These are phyloP conservation scores for Alfaro cultratus DNA, from an alignment of 2,797 vertebrate genomes.

Conservation along the genomic window DNA sequence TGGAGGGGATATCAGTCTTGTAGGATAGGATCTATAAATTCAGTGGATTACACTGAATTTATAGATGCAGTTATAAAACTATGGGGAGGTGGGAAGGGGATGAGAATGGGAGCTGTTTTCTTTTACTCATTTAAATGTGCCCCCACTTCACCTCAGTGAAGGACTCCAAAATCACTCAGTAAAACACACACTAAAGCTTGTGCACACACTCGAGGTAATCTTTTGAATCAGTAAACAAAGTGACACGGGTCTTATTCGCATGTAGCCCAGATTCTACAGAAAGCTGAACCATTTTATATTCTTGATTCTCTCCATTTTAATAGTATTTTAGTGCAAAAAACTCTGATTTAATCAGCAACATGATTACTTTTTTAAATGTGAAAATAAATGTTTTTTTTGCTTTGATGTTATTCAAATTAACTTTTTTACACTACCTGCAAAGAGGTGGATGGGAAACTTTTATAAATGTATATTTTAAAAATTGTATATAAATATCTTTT, in stretches of 20 bases:
- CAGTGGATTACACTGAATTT: slow-evolving; percentile 16
- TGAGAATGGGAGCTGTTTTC: slow-evolving; percentile 45
- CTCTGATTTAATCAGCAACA: not conserved
- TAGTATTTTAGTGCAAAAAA: not conserved
- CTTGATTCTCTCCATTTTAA: not conserved
- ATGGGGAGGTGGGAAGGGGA: not conserved
- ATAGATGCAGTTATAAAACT: slow-evolving; percentile 41
- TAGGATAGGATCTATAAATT: no score
- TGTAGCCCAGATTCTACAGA: not conserved
- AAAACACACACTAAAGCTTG: slow-evolving; percentile 67
- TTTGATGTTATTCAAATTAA: not conserved
- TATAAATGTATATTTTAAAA: not conserved
- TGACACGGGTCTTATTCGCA: not conserved
- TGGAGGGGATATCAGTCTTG: not conserved
- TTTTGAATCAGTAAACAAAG: slow-evolving; percentile 23
- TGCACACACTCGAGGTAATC: slow-evolving; percentile 45
- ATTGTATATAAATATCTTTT: not conserved
- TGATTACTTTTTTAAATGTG: not conserved
- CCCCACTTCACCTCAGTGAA: slow-evolving; percentile 80
- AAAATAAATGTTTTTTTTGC: not conserved
- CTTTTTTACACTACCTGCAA: not conserved
- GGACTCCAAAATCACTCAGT: slow-evolving; percentile 68
- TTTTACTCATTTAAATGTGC: slow-evolving; percentile 79
- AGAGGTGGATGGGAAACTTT: not conserved
- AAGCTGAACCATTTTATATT: not conserved